These are phyloP conservation scores for Drosophila ezoana DNA, from an alignment of 2,888 invertebrate genomes.

Conservation along the genomic window DNA sequence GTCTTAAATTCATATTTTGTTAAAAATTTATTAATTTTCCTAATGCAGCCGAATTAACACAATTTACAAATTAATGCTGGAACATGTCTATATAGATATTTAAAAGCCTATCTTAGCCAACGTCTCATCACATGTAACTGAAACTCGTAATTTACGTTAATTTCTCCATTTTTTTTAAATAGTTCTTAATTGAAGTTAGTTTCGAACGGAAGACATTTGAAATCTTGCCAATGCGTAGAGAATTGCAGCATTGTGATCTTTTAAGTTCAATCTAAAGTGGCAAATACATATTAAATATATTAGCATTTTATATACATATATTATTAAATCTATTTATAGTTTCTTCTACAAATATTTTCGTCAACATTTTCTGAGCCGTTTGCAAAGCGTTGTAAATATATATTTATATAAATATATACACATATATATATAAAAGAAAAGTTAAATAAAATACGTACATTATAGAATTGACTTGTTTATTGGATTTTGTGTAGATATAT, in stretches of 20 bases:
- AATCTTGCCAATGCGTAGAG: conserved; percentile 41
- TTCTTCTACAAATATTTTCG: conserved; percentile 14
- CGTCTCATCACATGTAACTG: conserved; percentile 61
- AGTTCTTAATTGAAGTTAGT: conserved; percentile 26
- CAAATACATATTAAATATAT: conserved; percentile 57
- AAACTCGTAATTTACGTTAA: conserved; percentile 18
- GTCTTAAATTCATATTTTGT: background rate
- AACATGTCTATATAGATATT: conserved; percentile 6
- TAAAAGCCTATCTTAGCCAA: conserved; percentile 23
- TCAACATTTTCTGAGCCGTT: conserved; percentile 38
- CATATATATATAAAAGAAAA: conserved; percentile 26
- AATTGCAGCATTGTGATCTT: conserved; percentile 23
- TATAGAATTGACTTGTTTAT: conserved; percentile 1
- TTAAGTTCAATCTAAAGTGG: conserved; percentile 48
- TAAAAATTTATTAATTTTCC: background rate
- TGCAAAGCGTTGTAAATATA: conserved; percentile 59
- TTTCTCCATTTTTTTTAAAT: conserved; percentile 27
- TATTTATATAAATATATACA: background rate
- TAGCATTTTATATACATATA: conserved; percentile 22
- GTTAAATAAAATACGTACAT: conserved; percentile 50
- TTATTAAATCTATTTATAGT: conserved; percentile 27
- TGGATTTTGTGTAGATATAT: background rate
- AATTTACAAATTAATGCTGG: background rate
- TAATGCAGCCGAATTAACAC: too few relatives aligned
- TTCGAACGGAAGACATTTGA: conserved; percentile 20